Conservation (phyloP, 1,140 invertebrate species). For the Tetragonula clypearis region DNA sequence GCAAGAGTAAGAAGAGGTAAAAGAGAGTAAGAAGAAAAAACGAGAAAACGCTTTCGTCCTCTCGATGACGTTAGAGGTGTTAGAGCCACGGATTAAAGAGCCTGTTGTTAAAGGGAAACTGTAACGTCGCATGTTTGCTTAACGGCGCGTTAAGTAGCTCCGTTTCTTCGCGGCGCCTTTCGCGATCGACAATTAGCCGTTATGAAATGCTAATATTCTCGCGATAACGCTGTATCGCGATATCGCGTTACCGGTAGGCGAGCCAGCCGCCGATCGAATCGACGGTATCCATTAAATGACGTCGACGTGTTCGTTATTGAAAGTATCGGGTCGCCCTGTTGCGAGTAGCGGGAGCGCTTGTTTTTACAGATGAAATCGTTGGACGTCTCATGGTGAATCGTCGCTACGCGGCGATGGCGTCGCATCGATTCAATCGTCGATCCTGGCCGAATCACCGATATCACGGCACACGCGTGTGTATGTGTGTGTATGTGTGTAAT, state of each 20-base stretch:
- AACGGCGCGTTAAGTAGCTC: conserved; percentile 1
- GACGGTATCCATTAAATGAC: conserved; percentile 34
- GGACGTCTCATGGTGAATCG: no score
- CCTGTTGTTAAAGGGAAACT: conserved; percentile 5
- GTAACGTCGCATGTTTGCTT: conserved; percentile 27
- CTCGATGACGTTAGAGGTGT: neutral
- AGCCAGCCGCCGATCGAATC: conserved; percentile 23
- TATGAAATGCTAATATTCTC: conserved; percentile 51
- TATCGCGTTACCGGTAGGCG: conserved; percentile 25
- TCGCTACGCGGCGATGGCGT: neutral
- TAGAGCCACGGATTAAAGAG: conserved; percentile 1
- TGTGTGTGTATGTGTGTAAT: neutral
- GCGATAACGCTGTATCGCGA: neutral
- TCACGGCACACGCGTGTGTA: neutral
- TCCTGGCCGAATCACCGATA: conserved; percentile 27
- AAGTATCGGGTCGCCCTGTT: neutral
- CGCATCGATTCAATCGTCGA: neutral
- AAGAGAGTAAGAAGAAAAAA: neutral
- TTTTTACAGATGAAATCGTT: neutral
- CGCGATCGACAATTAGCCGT: conserved; percentile 40
- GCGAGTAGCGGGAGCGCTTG: neutral
- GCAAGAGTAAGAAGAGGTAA: no score
- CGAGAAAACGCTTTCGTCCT: neutral
- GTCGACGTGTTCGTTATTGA: neutral
- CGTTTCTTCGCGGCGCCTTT: conserved; percentile 24